A percentile compares a stretch with the other conserved stretches of the same genome.
Conservation (phyloP, 2,888 invertebrate species). For the Tenthredo scrophulariae region DNA sequence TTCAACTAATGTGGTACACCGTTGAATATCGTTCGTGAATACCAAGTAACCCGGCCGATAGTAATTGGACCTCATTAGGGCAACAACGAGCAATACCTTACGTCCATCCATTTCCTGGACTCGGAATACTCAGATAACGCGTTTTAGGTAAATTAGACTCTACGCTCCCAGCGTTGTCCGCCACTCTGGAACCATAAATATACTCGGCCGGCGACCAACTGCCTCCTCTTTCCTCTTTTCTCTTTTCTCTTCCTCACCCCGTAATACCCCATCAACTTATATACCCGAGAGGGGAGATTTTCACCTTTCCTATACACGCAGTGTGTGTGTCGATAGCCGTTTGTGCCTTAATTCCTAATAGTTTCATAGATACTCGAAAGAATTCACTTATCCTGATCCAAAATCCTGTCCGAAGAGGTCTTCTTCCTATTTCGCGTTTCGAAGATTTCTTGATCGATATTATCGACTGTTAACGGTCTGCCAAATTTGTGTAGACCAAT, state of each 20-base stretch:
- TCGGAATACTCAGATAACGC: constrained; percentile 60
- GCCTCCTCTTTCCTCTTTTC: background rate
- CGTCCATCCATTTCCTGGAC: constrained; percentile 57
- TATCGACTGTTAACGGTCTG: constrained; percentile 53
- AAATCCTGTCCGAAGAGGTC: too few relatives aligned
- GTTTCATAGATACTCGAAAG: too few relatives aligned
- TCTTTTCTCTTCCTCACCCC: background rate
- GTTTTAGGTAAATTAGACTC: constrained; percentile 70
- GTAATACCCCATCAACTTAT: constrained; percentile 11
- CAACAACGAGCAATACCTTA: constrained; percentile 69
- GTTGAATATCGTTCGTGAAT: constrained; percentile 71
- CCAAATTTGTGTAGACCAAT: constrained; percentile 58
- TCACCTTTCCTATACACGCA: background rate
- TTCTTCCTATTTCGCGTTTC: too few relatives aligned
- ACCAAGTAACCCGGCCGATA: constrained; percentile 72
- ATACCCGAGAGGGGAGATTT: constrained; percentile 2
- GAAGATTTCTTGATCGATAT: background rate
- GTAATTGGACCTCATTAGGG: constrained; percentile 74
- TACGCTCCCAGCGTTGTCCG: constrained; percentile 53
- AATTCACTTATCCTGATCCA: too few relatives aligned
- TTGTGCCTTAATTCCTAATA: too few relatives aligned
- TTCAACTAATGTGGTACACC: constrained; percentile 66
- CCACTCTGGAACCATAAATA: constrained; percentile 60
- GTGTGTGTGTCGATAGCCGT: background rate
- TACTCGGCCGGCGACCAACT: constrained; percentile 49